These are phyloP conservation scores for Zosterops borbonicus DNA, from an alignment of 2,113 vertebrate species.

Conservation along the genomic window DNA sequence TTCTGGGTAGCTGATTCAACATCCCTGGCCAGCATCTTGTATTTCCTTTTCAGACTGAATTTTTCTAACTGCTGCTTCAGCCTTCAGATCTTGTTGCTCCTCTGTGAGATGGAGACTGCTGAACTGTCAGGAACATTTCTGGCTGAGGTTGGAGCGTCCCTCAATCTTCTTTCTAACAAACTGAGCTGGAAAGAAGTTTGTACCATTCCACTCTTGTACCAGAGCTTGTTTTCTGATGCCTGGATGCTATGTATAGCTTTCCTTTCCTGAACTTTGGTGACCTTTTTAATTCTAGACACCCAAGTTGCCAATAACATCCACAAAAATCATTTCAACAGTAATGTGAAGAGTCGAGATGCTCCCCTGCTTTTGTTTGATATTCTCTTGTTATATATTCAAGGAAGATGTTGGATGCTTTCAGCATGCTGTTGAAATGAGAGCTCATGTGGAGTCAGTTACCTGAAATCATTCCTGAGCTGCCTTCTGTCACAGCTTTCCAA, in stretches of 20 bases:
- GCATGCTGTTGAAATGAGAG: neutral
- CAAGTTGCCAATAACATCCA: neutral
- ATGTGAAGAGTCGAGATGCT: neutral
- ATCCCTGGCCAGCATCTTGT: neutral
- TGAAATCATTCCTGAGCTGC: neutral
- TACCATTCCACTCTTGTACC: neutral
- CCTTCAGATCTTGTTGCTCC: neutral
- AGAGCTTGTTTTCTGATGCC: neutral
- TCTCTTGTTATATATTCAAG: constrained; percentile 13
- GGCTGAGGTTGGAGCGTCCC: neutral
- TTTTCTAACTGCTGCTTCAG: neutral
- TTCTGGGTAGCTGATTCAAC: neutral
- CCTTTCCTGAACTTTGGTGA: neutral
- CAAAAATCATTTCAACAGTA: neutral
- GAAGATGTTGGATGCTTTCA: constrained; percentile 1
- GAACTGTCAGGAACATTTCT: neutral
- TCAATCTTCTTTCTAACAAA: neutral
- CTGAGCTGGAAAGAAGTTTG: neutral
- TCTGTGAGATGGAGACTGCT: neutral
- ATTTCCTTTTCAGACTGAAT: neutral
- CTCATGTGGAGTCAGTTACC: neutral
- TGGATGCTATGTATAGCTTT: neutral
- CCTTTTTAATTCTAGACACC: neutral
- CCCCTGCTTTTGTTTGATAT: neutral
- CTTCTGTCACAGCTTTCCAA: neutral